Base-by-base conservation (phyloP, 2,888 invertebrate species). In the Clunio marinus region DNA sequence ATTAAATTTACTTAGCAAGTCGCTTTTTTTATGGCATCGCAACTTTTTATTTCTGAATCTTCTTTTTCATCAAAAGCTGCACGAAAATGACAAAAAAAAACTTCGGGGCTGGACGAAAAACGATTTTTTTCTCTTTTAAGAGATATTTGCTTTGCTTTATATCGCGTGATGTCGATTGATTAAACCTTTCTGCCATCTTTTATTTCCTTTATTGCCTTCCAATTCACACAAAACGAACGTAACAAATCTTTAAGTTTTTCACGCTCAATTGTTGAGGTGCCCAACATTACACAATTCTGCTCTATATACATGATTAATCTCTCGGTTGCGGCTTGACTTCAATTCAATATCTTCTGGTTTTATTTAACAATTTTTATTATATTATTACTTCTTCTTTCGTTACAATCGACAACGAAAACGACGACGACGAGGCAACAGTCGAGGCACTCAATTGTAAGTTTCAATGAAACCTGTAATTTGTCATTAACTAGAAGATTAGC, bases 1-100 rank as follows among this genome's bases (percentile, higher is more conserved):
- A 27, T 58, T 58, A 5, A 58, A 20, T 58, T 58, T 58, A 58
- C 25, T 58, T 58, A 58, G 28, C 58, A 58, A 28, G 51, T 51
- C n/a, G n/a, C n/a, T n/a, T n/a, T n/a, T n/a, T n/a, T n/a, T n/a
- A n/a, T n/a, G n/a, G n/a, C n/a, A n/a, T n/a, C n/a, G n/a, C n/a
- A n/a, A n/a, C n/a, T n/a, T n/a, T n/a, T n/a, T n/a, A n/a, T n/a
- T n/a, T n/a, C 51, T 51, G 51, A 51, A 51, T 51, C 51, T 51
- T 51, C 51, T 51, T 51, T 51, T 51, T 51, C 51, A 22, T 51
- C 22, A 22, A 51, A n/a, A n/a, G n/a, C n/a, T 22, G 51, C 5
- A 41, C 41, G n/a, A 10, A 10, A 41, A 13, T 15, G n/a, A 22
- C 17, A 51, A 7, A 7, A 22, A 51, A 22, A 51, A 51, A 51